These are phyloP conservation scores for Malurus cyaneus DNA, from an alignment of 2,113 vertebrate genomes.

Conservation along the genomic window DNA sequence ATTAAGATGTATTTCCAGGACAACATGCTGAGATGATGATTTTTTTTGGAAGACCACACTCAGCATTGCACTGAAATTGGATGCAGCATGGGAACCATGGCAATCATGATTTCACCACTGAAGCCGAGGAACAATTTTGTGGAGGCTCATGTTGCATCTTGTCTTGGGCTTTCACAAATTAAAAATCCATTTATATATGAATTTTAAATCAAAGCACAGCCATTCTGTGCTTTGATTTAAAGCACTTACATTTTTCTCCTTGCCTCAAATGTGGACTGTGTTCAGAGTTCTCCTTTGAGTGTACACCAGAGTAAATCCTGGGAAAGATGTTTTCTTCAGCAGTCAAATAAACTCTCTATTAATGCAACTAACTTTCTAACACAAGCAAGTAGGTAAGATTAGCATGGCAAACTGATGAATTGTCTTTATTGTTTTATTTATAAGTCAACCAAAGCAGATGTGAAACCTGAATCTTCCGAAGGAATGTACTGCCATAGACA, in stretches of 20 bases:
- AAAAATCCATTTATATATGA: neutral
- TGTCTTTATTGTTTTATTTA: neutral
- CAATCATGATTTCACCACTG: conserved; percentile 1
- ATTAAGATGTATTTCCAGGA: neutral
- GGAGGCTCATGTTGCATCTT: conserved; percentile 23
- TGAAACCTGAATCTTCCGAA: neutral
- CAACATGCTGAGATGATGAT: neutral
- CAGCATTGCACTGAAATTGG: conserved; percentile 26
- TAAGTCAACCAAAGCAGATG: neutral
- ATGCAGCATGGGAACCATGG: neutral
- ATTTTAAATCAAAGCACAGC: neutral
- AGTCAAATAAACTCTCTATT: neutral
- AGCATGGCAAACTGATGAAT: neutral
- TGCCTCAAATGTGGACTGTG: neutral
- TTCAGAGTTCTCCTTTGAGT: conserved; percentile 27
- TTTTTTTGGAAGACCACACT: conserved; percentile 33
- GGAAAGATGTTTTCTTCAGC: neutral
- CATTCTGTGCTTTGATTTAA: conserved; percentile 1
- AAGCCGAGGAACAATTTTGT: neutral
- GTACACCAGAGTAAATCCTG: neutral
- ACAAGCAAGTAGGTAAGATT: neutral
- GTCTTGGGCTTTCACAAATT: neutral
- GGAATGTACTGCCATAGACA: neutral
- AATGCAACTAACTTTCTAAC: neutral
- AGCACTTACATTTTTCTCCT: neutral